Percentiles rank a stretch among this genome's conserved stretches.
These are phyloP conservation scores for Smittia sp. DNA, from an alignment of 2,888 invertebrate genomes.

Conservation along the genomic window DNA sequence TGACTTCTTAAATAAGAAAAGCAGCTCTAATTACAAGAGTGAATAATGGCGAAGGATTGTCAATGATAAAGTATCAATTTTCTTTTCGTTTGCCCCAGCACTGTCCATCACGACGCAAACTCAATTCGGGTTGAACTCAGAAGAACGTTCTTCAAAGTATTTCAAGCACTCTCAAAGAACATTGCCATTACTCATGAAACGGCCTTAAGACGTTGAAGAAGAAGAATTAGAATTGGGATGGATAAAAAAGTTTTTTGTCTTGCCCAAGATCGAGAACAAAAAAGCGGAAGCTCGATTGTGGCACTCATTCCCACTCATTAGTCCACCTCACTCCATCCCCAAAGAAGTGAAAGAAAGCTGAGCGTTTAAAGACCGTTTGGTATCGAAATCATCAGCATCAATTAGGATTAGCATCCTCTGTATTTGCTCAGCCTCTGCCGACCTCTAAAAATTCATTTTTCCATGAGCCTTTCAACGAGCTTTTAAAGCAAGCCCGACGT, in stretches of 20 bases:
- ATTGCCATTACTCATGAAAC: too few relatives aligned
- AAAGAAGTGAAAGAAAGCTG: not conserved
- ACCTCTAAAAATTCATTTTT: not conserved
- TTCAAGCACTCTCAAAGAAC: too few relatives aligned
- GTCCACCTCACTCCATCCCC: not conserved
- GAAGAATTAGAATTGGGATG: too few relatives aligned
- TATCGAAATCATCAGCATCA: slow-evolving; percentile 34
- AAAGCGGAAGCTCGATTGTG: not conserved
- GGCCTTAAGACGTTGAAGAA: too few relatives aligned
- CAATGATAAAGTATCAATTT: too few relatives aligned
- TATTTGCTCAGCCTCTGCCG: not conserved
- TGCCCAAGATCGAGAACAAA: not conserved
- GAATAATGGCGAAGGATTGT: too few relatives aligned
- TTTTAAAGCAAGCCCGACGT: not conserved
- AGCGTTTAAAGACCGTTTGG: not conserved
- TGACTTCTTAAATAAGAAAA: too few relatives aligned
- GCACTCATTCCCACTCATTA: slow-evolving; percentile 1
- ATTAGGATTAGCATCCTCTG: slow-evolving; percentile 32
- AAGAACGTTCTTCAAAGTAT: too few relatives aligned
- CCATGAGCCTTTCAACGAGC: not conserved
- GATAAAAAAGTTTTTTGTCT: not conserved
- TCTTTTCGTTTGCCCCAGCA: too few relatives aligned
- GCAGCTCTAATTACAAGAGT: too few relatives aligned
- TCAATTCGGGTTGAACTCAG: too few relatives aligned
- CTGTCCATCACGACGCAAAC: too few relatives aligned